Evolutionary conservation across 1,140 invertebrate species (phyloP).

Genomic region (Musca vetustissima): DNA sequence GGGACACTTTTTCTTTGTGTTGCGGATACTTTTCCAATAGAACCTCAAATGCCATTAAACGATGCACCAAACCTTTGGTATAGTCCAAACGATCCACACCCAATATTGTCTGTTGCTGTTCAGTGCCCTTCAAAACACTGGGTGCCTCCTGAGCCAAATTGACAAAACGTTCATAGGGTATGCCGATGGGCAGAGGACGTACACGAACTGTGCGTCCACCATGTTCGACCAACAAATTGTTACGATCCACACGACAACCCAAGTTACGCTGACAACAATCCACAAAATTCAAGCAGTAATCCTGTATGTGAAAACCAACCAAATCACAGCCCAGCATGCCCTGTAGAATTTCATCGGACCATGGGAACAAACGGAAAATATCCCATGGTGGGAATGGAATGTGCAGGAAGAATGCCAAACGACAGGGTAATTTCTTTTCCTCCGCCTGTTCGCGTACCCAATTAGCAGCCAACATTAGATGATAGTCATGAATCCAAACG

Average conservation of each 20-base stretch:
- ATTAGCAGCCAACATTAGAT: conserved; percentile 86
- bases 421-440: conserved; percentile 74
- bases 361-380: conserved; percentile 85
- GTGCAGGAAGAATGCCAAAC: conserved; percentile 88
- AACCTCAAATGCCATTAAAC: conserved; percentile 81
- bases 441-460: conserved; percentile 81
- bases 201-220: conserved; percentile 82
- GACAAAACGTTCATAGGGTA: conserved; percentile 85
- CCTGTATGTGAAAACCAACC: conserved; percentile 89
- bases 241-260: conserved; percentile 84
- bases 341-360: conserved; percentile 89
- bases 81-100: conserved; percentile 89
- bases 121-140: conserved; percentile 65
- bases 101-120: conserved; percentile 73
- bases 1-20: conserved; percentile 78
- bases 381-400: conserved; percentile 93
- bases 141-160: conserved; percentile 77
- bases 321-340: conserved; percentile 87
- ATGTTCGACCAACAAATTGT: conserved; percentile 83
- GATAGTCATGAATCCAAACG: conserved; percentile 92
- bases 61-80: conserved; percentile 85
- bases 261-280: conserved; percentile 86
- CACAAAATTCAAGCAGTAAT: conserved; percentile 89
- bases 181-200: conserved; percentile 81
- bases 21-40: conserved; percentile 84